A percentile compares a stretch with the other conserved stretches of the same genome.
phyloP scores from a whole-genome alignment of 30 jellyfish, hydroid and myxozoan species.

The Turritopsis dohrnii region DNA sequence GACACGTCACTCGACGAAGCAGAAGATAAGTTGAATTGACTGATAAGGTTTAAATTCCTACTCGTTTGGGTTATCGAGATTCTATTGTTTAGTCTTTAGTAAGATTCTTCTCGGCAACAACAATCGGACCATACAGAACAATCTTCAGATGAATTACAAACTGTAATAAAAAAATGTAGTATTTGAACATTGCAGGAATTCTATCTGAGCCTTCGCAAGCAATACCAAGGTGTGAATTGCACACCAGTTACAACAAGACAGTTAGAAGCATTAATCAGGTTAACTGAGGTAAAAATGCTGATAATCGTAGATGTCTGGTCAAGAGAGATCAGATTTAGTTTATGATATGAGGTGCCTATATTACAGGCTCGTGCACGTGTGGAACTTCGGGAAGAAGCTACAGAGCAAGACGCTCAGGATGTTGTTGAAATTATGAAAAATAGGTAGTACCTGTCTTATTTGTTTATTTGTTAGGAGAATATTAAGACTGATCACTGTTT shows the following conservation, averaged over 20 bases:
- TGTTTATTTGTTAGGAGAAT: background rate
- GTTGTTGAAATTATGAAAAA: constrained; percentile 90
- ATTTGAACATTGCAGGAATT: constrained; percentile 42
- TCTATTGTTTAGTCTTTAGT: too few relatives aligned
- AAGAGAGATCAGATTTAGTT: background rate
- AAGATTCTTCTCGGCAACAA: background rate
- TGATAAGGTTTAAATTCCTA: too few relatives aligned
- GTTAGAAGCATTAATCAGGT: constrained; percentile 78
- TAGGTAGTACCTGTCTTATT: constrained; percentile 50
- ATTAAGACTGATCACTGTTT: too few relatives aligned
- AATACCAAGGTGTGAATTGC: constrained; percentile 68
- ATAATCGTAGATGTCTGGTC: background rate
- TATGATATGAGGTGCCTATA: background rate
- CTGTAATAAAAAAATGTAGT: background rate
- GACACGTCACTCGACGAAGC: too few relatives aligned
- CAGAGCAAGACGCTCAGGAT: constrained; percentile 89
- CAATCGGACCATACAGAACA: background rate
- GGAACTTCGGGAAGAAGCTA: constrained; percentile 91
- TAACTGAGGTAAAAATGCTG: constrained; percentile 66
- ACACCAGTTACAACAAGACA: constrained; percentile 95
- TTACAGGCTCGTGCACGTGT: constrained; percentile 95
- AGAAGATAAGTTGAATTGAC: too few relatives aligned
- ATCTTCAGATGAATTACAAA: background rate
- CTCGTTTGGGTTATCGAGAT: too few relatives aligned
- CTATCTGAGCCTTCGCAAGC: constrained; percentile 70